Conservation (phyloP, 2,888 invertebrate genomes). For the Pristionchus japonicus region DNA sequence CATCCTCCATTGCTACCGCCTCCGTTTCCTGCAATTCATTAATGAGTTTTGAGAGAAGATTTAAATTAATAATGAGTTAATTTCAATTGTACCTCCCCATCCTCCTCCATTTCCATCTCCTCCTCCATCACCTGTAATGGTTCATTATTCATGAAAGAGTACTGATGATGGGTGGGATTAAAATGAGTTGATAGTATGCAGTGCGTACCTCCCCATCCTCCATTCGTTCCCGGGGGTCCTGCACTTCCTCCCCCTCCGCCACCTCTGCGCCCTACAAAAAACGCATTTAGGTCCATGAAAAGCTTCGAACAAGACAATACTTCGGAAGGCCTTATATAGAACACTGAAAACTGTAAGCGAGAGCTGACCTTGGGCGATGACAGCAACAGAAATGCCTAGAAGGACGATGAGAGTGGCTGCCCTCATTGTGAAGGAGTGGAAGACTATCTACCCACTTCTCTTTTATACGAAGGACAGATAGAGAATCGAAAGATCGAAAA, state of each 20-base stretch:
- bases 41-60: background rate
- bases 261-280: background rate
- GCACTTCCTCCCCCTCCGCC: background rate
- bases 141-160: background rate
- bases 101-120: background rate
- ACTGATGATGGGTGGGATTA: background rate
- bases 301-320: background rate
- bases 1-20: background rate
- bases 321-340: background rate
- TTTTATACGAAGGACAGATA: background rate
- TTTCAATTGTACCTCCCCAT: background rate
- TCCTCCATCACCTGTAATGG: background rate
- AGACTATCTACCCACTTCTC: background rate
- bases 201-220: background rate
- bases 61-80: background rate
- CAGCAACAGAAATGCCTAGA: background rate
- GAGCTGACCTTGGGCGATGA: background rate
- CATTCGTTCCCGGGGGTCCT: background rate
- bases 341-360: background rate
- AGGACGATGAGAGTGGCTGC: background rate
- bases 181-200: background rate
- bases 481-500: conserved; percentile 19
- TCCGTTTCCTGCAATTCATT: background rate
- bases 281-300: background rate
- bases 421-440: background rate